phyloP scores from a whole-genome alignment of 2,113 vertebrate genomes.

The Zingel zingel region DNA sequence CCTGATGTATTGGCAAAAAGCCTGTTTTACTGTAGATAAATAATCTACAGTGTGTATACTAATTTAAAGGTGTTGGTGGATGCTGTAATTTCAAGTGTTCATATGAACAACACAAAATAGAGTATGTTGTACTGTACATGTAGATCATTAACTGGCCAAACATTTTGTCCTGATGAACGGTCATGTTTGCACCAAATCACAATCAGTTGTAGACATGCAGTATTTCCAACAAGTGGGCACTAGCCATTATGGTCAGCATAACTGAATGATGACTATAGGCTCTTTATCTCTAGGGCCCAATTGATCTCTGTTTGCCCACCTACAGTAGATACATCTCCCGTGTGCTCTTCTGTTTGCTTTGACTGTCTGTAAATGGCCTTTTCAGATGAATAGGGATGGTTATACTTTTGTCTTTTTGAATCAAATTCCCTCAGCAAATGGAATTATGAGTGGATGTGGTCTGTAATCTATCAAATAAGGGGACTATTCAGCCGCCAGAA shows the following conservation, averaged over 20 bases:
- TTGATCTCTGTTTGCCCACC: constrained; percentile 10
- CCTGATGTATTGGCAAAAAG: neutral
- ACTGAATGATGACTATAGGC: neutral
- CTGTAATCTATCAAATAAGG: constrained; percentile 45
- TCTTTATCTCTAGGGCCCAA: neutral
- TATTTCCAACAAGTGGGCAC: neutral
- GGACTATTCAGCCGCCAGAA: constrained; percentile 25
- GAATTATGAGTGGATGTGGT: constrained; percentile 43
- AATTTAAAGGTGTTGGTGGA: neutral
- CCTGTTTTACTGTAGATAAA: neutral
- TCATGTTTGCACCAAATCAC: neutral
- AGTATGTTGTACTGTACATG: too few relatives aligned
- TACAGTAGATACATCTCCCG: neutral
- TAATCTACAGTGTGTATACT: neutral
- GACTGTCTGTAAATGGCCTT: constrained; percentile 22
- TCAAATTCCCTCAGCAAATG: constrained; percentile 59
- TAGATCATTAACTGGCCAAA: neutral
- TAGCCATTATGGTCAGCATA: neutral
- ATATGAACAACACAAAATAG: neutral
- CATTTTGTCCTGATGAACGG: neutral
- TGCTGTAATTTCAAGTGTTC: neutral
- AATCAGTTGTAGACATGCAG: neutral
- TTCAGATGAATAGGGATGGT: constrained; percentile 40
- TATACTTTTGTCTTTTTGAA: constrained; percentile 34
- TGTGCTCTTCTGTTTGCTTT: constrained; percentile 25